phyloP scores from a whole-genome alignment of 2,797 vertebrate species.

The Linurgus olivaceus region DNA sequence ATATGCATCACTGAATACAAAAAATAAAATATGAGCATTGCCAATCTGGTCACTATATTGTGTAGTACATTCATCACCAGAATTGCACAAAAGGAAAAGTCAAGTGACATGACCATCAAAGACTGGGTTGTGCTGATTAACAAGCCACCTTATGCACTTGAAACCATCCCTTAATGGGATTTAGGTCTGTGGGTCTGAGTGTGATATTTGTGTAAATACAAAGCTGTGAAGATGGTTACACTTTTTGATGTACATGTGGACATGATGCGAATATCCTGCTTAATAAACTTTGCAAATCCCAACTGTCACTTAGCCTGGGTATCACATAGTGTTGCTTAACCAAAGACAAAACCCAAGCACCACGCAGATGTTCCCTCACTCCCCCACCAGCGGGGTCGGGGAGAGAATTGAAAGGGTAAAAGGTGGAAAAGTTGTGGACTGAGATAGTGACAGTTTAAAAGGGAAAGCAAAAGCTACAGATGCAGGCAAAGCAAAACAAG shows the following conservation, averaged over 20 bases:
- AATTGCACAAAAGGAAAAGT: neutral
- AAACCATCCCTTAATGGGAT: neutral
- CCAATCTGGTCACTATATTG: neutral
- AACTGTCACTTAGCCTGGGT: neutral
- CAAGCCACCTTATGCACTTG: neutral
- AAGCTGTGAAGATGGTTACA: neutral
- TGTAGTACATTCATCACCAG: fast-evolving
- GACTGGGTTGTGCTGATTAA: neutral
- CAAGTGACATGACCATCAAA: neutral
- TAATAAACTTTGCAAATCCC: neutral
- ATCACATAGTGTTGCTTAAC: neutral
- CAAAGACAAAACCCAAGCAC: neutral
- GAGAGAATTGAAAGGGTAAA: neutral
- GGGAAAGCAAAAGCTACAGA: neutral
- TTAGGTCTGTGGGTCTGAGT: neutral
- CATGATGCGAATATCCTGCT: neutral
- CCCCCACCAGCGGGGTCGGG: fast-evolving
- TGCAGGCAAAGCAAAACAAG: neutral
- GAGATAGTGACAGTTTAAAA: neutral
- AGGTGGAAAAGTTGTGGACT: neutral
- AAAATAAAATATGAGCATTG: neutral
- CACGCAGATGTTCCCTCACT: fast-evolving
- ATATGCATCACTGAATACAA: neutral
- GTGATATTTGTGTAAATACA: neutral
- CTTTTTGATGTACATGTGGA: neutral